These are phyloP conservation scores for Lepidothrix coronata DNA, from an alignment of 2,113 vertebrate genomes.

Conservation along the genomic window DNA sequence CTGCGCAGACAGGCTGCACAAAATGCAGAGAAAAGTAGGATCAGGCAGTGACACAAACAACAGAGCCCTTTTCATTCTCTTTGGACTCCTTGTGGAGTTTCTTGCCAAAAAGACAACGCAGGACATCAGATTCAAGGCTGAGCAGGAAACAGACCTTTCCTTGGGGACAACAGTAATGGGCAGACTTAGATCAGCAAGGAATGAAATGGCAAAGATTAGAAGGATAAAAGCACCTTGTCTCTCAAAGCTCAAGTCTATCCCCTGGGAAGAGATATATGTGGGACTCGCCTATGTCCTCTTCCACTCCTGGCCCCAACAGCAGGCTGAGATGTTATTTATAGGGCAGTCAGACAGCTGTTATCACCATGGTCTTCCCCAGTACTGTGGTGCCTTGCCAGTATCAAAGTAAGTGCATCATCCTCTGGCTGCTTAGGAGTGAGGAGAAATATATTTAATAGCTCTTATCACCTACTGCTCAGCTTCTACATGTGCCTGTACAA, in stretches of 20 bases:
- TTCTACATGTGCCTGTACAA: not conserved
- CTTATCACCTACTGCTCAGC: not conserved
- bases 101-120: not conserved
- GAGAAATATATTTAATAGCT: not conserved
- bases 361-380: not conserved
- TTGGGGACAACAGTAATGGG: not conserved
- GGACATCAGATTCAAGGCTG: not conserved
- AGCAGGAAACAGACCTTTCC: not conserved
- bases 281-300: not conserved
- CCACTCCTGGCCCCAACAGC: fast-evolving
- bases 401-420: not conserved
- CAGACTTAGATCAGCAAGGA: not conserved
- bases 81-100: not conserved
- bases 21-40: not conserved
- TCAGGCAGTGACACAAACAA: not conserved
- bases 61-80: not conserved
- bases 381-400: not conserved
- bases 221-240: not conserved
- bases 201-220: not conserved
- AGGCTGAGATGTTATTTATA: not conserved
- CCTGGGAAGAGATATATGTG: not conserved
- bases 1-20: not conserved
- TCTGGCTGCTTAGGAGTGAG: not conserved
- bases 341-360: not conserved
- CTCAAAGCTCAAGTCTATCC: not conserved